Percentiles rank a stretch among this genome's conserved stretches.
Conservation (phyloP, 1,140 invertebrate genomes). For the Lycorma delicatula region DNA sequence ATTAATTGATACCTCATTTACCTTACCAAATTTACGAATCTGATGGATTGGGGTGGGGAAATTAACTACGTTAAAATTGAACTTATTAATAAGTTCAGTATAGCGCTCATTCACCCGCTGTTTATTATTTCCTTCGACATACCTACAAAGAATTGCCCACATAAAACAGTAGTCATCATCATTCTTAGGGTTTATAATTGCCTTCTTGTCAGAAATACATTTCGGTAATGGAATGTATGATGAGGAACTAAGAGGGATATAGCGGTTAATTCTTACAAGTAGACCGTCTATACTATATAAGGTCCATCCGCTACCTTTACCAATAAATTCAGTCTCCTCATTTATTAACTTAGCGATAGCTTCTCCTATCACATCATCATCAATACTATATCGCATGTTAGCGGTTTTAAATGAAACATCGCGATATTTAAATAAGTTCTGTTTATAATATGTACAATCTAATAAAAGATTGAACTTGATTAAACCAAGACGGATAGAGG, state of each 20-base stretch:
- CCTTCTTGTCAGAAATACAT: not conserved
- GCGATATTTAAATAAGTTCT: no score
- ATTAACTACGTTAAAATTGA: conserved; percentile 2
- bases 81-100: not conserved
- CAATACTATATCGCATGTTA: no score
- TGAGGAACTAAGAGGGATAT: not conserved
- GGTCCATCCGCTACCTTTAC: no score
- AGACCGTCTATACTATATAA: not conserved
- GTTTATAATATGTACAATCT: no score
- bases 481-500: no score
- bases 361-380: no score
- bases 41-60: conserved; percentile 6
- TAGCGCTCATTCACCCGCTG: not conserved
- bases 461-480: no score
- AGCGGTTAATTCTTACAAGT: not conserved
- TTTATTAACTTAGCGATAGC: no score
- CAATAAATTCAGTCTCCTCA: no score
- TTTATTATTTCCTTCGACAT: not conserved
- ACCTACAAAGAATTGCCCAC: conserved; percentile 5
- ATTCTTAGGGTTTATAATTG: conserved; percentile 4
- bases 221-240: not conserved
- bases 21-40: conserved; percentile 8
- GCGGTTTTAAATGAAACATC: no score
- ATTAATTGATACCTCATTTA: conserved; percentile 10
- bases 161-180: conserved; percentile 5